phyloP scores from a whole-genome alignment of 2,113 vertebrate species.

The Galbula dea region DNA sequence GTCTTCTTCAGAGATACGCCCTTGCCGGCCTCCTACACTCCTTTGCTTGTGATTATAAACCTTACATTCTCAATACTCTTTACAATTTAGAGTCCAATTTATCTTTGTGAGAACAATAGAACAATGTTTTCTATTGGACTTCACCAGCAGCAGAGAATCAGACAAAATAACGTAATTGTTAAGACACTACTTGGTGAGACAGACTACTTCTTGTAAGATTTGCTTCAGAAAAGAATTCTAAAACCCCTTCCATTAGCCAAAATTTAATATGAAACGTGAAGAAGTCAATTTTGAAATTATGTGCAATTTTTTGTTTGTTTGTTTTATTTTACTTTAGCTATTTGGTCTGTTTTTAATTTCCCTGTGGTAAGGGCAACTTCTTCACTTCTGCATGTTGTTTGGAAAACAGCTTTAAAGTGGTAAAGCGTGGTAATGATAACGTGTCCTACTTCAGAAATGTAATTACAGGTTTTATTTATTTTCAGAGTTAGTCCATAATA shows the following conservation, averaged over 20 bases:
- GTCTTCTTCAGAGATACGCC: background rate
- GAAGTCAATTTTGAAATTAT: background rate
- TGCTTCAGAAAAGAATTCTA: background rate
- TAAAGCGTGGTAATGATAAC: background rate
- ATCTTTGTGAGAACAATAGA: background rate
- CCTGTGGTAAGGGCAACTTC: background rate
- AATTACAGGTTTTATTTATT: background rate
- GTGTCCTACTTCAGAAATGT: background rate
- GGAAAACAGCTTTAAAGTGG: background rate
- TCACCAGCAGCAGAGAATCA: background rate
- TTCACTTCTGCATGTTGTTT: background rate
- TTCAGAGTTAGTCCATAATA: background rate
- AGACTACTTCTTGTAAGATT: background rate
- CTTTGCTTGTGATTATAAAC: background rate
- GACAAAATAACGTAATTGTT: background rate
- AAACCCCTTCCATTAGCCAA: background rate
- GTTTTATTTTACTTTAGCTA: background rate
- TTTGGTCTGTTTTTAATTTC: background rate
- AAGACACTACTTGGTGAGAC: background rate
- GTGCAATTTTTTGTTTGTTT: background rate
- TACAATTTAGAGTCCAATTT: constrained; percentile 12
- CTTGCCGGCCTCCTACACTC: background rate
- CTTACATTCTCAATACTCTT: background rate
- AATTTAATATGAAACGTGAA: background rate
- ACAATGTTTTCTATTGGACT: background rate